Conservation (phyloP, 2,113 vertebrate genomes). For the Thamnophis sirtalis region DNA sequence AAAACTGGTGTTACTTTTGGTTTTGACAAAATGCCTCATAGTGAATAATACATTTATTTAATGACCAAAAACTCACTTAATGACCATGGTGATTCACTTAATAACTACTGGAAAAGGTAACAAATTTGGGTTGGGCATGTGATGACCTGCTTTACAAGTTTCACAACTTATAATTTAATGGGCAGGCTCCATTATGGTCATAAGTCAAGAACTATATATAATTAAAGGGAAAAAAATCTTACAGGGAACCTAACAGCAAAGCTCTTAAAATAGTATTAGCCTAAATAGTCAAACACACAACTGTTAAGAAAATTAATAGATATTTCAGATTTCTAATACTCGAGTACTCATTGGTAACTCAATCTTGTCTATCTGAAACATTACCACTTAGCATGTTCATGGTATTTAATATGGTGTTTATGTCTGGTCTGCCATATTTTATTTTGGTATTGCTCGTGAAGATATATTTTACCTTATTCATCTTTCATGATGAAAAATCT, state of each 20-base stretch:
- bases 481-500: not conserved
- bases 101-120: not conserved
- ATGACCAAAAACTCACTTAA: not conserved
- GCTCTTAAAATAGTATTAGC: not conserved
- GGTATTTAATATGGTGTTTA: not conserved
- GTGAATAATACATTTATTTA: not conserved
- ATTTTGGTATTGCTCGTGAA: not conserved
- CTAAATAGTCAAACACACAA: not conserved
- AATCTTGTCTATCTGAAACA: not conserved
- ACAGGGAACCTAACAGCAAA: not conserved
- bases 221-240: not conserved
- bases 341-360: not conserved
- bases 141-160: too few relatives aligned
- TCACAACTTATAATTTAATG: too few relatives aligned
- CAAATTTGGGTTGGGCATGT: not conserved
- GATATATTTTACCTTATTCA: not conserved
- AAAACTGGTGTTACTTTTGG: not conserved
- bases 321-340: not conserved
- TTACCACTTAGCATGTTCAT: not conserved
- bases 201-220: too few relatives aligned
- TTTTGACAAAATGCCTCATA: not conserved
- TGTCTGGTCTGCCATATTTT: not conserved
- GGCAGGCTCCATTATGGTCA: too few relatives aligned
- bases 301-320: not conserved
- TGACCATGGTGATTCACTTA: not conserved